phyloP scores from a whole-genome alignment of 1,140 invertebrate species.

The Colletes latitarsis region DNA sequence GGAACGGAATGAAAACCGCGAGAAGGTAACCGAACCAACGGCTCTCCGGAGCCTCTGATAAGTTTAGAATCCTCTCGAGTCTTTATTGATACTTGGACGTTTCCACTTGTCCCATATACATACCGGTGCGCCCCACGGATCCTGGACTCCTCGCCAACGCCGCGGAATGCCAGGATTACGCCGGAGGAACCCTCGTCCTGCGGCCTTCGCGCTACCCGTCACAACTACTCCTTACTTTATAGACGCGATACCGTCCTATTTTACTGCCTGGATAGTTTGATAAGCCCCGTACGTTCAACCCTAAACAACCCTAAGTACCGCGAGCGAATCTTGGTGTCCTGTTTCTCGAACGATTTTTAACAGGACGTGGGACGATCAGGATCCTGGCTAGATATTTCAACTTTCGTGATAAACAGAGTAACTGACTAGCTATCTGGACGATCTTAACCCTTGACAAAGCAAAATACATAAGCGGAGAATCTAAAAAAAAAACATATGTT shows the following conservation, averaged over 20 bases:
- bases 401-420: too few relatives aligned
- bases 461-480: too few relatives aligned
- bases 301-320: not conserved
- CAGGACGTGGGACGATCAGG: too few relatives aligned
- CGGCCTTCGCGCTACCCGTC: not conserved
- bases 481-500: too few relatives aligned
- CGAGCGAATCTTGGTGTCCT: not conserved
- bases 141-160: not conserved
- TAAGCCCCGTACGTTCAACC: not conserved
- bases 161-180: conserved; percentile 40
- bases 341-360: not conserved
- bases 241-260: not conserved
- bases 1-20: conserved; percentile 50
- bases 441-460: too few relatives aligned
- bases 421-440: too few relatives aligned
- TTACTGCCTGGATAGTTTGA: not conserved
- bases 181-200: not conserved
- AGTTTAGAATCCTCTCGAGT: conserved; percentile 60
- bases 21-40: conserved; percentile 45
- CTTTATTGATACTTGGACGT: conserved; percentile 59
- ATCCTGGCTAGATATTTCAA: too few relatives aligned
- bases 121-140: conserved; percentile 23
- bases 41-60: conserved; percentile 45
- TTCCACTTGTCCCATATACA: conserved; percentile 61
- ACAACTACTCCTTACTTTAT: not conserved